Conservation (phyloP, 2,888 invertebrate genomes). For the Drosophila sordidula region DNA sequence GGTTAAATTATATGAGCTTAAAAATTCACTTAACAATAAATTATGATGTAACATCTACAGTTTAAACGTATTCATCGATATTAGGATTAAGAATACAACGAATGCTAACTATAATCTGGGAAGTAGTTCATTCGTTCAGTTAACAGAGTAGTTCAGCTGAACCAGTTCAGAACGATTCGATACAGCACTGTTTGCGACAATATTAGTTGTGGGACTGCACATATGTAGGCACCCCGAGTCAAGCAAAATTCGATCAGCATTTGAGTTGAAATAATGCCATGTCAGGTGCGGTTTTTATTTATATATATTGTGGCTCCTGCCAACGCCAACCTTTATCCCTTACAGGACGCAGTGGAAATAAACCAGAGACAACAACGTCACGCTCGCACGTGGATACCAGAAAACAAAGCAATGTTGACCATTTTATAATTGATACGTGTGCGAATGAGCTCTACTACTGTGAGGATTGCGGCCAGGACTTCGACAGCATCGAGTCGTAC, state of each 20-base stretch:
- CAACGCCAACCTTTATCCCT: neutral
- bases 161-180: neutral
- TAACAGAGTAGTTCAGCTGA: neutral
- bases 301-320: neutral
- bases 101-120: neutral
- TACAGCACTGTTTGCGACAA: conserved; percentile 5
- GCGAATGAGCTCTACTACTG: conserved; percentile 50
- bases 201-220: conserved; percentile 6
- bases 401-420: conserved; percentile 31
- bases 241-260: conserved; percentile 3
- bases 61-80: too few relatives aligned
- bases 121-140: neutral
- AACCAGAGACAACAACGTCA: neutral
- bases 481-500: conserved; percentile 47
- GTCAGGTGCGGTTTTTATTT: conserved; percentile 46
- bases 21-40: too few relatives aligned
- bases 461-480: conserved; percentile 50
- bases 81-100: too few relatives aligned
- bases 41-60: too few relatives aligned
- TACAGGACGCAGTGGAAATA: conserved; percentile 16
- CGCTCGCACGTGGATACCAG: conserved; percentile 42
- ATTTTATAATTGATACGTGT: conserved; percentile 48
- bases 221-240: conserved; percentile 1
- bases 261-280: conserved; percentile 41
- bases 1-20: too few relatives aligned